Conservation (phyloP, 1,140 invertebrate genomes). For the Babylonia areolata region DNA sequence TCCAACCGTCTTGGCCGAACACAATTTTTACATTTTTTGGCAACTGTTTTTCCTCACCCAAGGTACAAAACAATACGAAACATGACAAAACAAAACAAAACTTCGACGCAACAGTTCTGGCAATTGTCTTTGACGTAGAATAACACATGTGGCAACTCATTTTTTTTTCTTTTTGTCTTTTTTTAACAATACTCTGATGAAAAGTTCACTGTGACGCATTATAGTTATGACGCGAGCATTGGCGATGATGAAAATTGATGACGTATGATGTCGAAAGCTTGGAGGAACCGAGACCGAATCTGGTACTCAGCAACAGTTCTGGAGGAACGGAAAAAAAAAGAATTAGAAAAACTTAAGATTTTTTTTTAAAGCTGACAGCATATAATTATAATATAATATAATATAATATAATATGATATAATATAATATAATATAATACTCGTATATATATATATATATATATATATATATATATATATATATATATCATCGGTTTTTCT, state of each 20-base stretch:
- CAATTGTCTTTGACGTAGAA: not conserved
- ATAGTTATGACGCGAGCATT: not conserved
- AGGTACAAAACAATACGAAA: too few species aligned
- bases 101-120: not conserved
- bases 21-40: not conserved
- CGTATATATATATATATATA: too few species aligned
- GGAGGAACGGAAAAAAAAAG: not conserved
- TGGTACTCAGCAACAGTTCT: not conserved
- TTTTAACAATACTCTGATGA: not conserved
- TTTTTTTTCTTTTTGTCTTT: not conserved
- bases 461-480: too few species aligned
- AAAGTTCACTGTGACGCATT: not conserved
- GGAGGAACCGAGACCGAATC: not conserved
- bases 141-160: not conserved
- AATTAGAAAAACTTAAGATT: too few species aligned
- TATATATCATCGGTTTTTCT: too few species aligned
- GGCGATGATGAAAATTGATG: not conserved
- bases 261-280: not conserved
- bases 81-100: not conserved
- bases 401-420: too few species aligned
- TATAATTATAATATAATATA: too few species aligned
- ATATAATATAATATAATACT: too few species aligned
- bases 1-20: conserved; percentile 1
- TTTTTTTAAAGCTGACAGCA: too few species aligned
- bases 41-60: not conserved